A percentile compares a stretch with the other conserved stretches of the same genome.
Conservation (phyloP, 2,888 invertebrate genomes). For the Timema podura region DNA sequence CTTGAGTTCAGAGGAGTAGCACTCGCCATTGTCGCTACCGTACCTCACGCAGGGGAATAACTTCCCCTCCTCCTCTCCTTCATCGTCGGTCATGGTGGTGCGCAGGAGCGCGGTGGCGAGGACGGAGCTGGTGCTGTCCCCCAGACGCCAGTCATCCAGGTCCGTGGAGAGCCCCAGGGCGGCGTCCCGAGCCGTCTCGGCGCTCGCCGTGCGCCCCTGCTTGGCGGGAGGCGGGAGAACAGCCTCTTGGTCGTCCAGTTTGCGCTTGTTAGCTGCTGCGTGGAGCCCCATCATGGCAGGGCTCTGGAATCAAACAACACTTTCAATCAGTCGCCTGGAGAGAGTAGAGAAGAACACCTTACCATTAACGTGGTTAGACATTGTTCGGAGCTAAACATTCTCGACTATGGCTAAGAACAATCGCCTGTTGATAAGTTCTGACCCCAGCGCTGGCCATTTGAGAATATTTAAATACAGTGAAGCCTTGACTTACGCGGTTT, state of each 20-base stretch:
- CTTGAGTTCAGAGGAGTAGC: constrained; percentile 26
- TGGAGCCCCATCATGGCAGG: constrained; percentile 73
- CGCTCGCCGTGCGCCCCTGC: constrained; percentile 25
- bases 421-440: no score
- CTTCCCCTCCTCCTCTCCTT: constrained; percentile 55
- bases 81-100: constrained; percentile 48
- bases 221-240: constrained; percentile 27
- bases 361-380: no score
- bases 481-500: no score
- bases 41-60: constrained; percentile 39
- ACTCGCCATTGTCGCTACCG: constrained; percentile 26
- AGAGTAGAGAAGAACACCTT: no score
- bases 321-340: no score
- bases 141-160: constrained; percentile 26
- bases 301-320: constrained; percentile 45
- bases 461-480: no score
- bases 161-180: constrained; percentile 14
- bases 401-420: no score
- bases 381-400: no score
- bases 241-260: constrained; percentile 49
- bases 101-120: constrained; percentile 47
- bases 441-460: no score
- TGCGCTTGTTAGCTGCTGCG: constrained; percentile 66
- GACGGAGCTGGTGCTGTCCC: constrained; percentile 38
- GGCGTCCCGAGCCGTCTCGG: constrained; percentile 23